Percentiles rank a stretch among this genome's conserved stretches.
phyloP scores from a whole-genome alignment of 2,888 invertebrate species.

The Xylota sylvarum region DNA sequence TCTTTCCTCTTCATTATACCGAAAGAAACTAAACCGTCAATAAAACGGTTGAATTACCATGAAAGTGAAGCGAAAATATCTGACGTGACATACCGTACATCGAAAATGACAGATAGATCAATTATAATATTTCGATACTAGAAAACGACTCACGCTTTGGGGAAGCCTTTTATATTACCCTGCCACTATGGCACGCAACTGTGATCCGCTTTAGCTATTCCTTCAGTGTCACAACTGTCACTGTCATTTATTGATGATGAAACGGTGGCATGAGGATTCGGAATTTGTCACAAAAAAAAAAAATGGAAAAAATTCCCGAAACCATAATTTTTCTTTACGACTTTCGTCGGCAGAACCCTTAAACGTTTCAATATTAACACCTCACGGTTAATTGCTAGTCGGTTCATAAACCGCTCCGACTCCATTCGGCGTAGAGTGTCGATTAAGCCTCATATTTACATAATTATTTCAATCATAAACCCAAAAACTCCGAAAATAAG shows the following conservation, averaged over 20 bases:
- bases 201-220: not conserved
- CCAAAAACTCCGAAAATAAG: not conserved
- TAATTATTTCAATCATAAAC: conserved; percentile 13
- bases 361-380: conserved; percentile 3
- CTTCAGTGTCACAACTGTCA: conserved; percentile 16
- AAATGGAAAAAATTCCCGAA: not conserved
- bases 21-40: not conserved
- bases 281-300: conserved; percentile 2
- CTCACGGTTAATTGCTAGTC: conserved; percentile 8
- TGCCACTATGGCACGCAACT: conserved; percentile 1
- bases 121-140: conserved; percentile 5
- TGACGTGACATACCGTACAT: not conserved
- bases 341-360: not conserved
- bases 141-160: not conserved
- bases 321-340: conserved; percentile 15
- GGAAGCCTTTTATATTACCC: not conserved
- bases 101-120: not conserved
- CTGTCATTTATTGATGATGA: conserved; percentile 12
- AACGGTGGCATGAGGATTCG: not conserved
- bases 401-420: conserved; percentile 17
- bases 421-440: conserved; percentile 3
- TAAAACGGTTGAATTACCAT: not conserved
- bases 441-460: conserved; percentile 14
- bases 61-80: not conserved
- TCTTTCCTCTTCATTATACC: not conserved